phyloP scores from a whole-genome alignment of 2,113 vertebrate species.

The Manacus vitellinus region DNA sequence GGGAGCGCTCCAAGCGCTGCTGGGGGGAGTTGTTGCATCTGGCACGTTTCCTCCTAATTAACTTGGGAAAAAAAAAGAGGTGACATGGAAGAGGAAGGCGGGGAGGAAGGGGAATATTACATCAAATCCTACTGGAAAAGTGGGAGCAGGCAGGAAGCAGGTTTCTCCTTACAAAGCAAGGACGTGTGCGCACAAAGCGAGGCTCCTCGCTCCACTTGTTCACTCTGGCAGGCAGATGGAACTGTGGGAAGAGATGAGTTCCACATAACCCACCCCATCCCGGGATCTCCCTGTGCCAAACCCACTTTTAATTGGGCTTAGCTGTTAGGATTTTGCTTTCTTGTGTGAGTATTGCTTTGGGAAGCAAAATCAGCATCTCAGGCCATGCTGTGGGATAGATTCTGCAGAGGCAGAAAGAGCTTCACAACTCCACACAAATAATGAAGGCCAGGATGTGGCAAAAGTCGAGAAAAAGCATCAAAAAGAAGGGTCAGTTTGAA shows the following conservation, averaged over 20 bases:
- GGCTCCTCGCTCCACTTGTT: neutral
- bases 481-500: neutral
- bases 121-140: neutral
- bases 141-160: neutral
- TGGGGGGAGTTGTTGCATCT: neutral
- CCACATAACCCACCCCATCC: neutral
- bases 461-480: neutral
- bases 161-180: slow-evolving; percentile 15
- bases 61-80: neutral
- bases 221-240: slow-evolving; percentile 11
- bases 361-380: neutral
- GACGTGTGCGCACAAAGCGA: neutral
- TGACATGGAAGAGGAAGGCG: neutral
- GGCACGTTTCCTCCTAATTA: neutral
- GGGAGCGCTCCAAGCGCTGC: rapidly evolving
- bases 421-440: neutral
- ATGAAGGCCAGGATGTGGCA: neutral
- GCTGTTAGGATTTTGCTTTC: neutral
- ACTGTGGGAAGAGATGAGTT: neutral
- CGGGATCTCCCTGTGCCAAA: neutral
- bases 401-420: neutral
- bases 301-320: neutral
- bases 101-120: neutral
- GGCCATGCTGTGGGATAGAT: neutral
- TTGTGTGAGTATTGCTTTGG: neutral